A percentile compares a stretch with the other conserved stretches of the same genome.
Evolutionary conservation across 2,797 vertebrate genomes (phyloP).

Genomic region (Cryptoprocta ferox): DNA sequence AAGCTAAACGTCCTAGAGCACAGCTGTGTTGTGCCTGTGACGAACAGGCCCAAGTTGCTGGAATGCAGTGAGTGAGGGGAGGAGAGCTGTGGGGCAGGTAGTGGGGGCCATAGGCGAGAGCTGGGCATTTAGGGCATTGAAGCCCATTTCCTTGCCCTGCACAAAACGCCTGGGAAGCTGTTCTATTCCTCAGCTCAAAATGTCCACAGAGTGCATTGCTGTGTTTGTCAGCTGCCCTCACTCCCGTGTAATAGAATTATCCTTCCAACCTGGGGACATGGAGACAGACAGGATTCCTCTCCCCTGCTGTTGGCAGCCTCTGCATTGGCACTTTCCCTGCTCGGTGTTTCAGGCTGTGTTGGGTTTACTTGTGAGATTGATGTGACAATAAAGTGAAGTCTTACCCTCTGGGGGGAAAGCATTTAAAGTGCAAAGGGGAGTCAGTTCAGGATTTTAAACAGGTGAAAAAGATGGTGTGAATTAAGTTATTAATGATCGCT

Average conservation of each 20-base stretch:
- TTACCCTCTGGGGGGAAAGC: conserved; percentile 13
- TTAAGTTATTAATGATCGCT: not conserved
- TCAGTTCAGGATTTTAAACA: not conserved
- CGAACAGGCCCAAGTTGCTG: not conserved
- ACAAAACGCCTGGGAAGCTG: conserved; percentile 75
- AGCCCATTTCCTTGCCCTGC: conserved; percentile 76
- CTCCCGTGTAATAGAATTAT: conserved; percentile 74
- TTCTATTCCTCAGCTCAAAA: conserved; percentile 76
- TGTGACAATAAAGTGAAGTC: conserved; percentile 80
- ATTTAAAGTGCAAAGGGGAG: not conserved
- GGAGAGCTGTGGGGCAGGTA: not conserved
- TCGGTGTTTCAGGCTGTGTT: conserved; percentile 80
- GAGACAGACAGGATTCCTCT: conserved; percentile 53
- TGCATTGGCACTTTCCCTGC: conserved; percentile 79
- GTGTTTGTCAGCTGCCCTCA: conserved; percentile 62
- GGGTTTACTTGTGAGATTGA: conserved; percentile 79
- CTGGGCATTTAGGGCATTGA: not conserved
- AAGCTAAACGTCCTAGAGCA: not conserved
- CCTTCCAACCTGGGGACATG: conserved; percentile 59
- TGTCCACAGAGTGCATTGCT: conserved; percentile 56
- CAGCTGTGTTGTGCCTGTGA: not conserved
- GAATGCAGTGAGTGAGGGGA: not conserved
- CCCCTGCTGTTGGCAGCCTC: conserved; percentile 69
- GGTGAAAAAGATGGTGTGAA: not conserved
- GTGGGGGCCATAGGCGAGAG: not conserved